phyloP scores from a whole-genome alignment of 1,140 invertebrate species.

The Cardiocondyla obscurior region DNA sequence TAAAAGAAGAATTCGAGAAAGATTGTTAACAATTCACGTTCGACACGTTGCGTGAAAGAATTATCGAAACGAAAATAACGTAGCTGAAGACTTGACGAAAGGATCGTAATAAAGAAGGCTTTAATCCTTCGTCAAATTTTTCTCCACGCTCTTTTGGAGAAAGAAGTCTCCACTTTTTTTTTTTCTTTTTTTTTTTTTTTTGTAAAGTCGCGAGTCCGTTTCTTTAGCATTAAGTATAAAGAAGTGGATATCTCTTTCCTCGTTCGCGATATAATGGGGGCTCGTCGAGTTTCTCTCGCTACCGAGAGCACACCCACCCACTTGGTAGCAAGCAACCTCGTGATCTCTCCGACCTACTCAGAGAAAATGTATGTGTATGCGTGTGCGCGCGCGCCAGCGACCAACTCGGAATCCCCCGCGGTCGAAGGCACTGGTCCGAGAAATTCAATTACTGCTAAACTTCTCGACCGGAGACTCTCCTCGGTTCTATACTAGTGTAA shows the following conservation, averaged over 20 bases:
- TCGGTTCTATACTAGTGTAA: slow-evolving; percentile 74
- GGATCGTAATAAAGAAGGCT: background rate
- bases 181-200: too few species aligned
- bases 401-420: slow-evolving; percentile 76
- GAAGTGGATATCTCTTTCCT: slow-evolving; percentile 48
- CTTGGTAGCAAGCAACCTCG: slow-evolving; percentile 58
- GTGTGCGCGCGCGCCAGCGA: slow-evolving; percentile 2
- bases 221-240: slow-evolving; percentile 39
- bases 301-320: slow-evolving; percentile 60
- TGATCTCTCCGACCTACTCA: slow-evolving; percentile 59
- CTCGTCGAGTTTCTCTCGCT: slow-evolving; percentile 42
- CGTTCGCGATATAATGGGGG: slow-evolving; percentile 47
- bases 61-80: background rate
- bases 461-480: slow-evolving; percentile 79
- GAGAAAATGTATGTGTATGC: background rate
- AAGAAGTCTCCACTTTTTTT: background rate
- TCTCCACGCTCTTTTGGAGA: slow-evolving; percentile 12
- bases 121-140: background rate
- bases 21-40: background rate
- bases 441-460: slow-evolving; percentile 83
- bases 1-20: background rate
- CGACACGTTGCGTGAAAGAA: background rate
- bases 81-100: background rate
- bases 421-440: slow-evolving; percentile 81
- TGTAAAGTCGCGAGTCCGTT: slow-evolving; percentile 30